phyloP scores from a whole-genome alignment of 2,888 invertebrate species.

The Caenorhabditis sinica region DNA sequence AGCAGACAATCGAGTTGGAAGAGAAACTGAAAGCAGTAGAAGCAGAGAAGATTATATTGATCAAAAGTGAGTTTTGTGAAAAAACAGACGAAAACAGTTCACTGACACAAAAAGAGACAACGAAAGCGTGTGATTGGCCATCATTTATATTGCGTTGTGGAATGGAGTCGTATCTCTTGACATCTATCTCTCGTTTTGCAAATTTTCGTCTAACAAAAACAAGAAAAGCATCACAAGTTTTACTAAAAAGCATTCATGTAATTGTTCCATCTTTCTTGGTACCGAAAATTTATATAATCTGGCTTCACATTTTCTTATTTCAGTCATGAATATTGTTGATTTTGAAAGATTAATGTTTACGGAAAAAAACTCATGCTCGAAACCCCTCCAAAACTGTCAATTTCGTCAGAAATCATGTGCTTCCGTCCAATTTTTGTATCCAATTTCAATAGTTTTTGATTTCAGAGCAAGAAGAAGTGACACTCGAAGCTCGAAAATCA shows the following conservation, averaged over 20 bases:
- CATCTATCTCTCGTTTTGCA: no score
- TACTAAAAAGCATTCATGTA: no score
- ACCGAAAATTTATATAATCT: no score
- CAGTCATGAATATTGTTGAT: no score
- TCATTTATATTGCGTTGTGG: neutral
- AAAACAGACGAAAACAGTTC: neutral
- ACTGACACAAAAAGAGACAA: neutral
- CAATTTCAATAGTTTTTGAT: neutral
- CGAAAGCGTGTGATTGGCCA: neutral
- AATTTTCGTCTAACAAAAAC: no score
- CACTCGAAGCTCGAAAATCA: conserved; percentile 50
- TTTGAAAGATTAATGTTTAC: no score
- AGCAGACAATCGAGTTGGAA: conserved; percentile 58
- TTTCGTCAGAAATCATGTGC: neutral
- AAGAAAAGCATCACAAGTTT: no score
- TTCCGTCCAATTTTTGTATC: neutral
- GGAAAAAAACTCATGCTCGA: no score
- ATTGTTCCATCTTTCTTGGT: no score
- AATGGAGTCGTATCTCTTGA: no score
- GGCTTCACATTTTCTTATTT: no score
- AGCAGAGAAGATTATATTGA: conserved; percentile 43
- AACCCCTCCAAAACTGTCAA: no score
- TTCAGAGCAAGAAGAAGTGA: conserved; percentile 64
- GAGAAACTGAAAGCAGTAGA: conserved; percentile 55
- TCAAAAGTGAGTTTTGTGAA: conserved; percentile 50